Conservation (phyloP, 1,140 invertebrate genomes). For the Drosophila azteca region DNA sequence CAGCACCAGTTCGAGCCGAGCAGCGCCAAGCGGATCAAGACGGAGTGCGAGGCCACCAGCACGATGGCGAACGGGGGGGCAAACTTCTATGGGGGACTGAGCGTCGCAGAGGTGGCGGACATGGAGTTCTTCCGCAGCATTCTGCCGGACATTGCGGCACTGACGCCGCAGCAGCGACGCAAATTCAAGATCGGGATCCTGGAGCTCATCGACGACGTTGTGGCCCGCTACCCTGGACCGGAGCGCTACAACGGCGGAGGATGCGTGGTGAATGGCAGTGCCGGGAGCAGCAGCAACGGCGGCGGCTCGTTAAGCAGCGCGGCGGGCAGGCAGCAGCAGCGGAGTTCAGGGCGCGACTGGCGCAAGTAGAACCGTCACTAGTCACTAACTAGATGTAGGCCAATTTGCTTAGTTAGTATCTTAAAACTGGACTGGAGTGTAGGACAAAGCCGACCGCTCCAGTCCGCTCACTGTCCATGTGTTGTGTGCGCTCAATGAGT, state of each 20-base stretch:
- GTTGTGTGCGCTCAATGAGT: conserved; percentile 65
- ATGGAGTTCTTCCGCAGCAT: conserved; percentile 83
- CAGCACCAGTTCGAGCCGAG: conserved; percentile 38
- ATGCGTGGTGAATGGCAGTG: conserved; percentile 43
- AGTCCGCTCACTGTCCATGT: conserved; percentile 46
- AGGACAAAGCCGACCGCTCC: background rate
- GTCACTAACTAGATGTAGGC: conserved; percentile 35
- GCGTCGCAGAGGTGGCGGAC: conserved; percentile 63
- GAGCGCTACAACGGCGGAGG: conserved; percentile 48
- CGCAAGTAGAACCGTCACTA: conserved; percentile 40
- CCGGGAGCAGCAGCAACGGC: conserved; percentile 34
- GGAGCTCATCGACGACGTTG: conserved; percentile 78
- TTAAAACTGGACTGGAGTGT: conserved; percentile 13
- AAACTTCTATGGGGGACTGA: conserved; percentile 44
- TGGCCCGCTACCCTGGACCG: conserved; percentile 66
- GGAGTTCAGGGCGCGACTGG: conserved; percentile 62
- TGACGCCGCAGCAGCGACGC: conserved; percentile 76
- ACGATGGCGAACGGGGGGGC: conserved; percentile 36
- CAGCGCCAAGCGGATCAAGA: conserved; percentile 70
- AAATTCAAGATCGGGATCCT: conserved; percentile 82
- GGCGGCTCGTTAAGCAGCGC: conserved; percentile 14
- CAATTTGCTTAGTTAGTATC: conserved; percentile 15
- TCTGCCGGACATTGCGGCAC: conserved; percentile 68
- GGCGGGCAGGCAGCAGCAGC: conserved; percentile 24
- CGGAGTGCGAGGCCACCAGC: conserved; percentile 67